These are phyloP conservation scores for Pseudopipra pipra DNA, from an alignment of 2,113 vertebrate genomes.

Conservation along the genomic window DNA sequence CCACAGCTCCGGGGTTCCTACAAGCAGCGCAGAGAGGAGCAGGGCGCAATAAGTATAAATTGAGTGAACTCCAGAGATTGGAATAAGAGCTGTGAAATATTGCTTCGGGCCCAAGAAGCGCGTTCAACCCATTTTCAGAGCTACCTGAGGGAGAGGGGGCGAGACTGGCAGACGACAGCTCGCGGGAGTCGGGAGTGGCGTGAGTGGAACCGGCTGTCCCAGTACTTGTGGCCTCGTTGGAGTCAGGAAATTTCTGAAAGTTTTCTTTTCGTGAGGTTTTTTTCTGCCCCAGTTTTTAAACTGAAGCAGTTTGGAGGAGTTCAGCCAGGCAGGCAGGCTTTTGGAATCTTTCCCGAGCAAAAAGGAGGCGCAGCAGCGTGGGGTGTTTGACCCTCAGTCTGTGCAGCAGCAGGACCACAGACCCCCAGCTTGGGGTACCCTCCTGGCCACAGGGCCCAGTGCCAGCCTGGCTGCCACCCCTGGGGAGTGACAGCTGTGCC, in stretches of 20 bases:
- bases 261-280: neutral
- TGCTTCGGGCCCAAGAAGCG: neutral
- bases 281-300: conserved; percentile 27
- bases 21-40: neutral
- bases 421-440: neutral
- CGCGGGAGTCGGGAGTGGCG: neutral
- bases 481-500: fast-evolving
- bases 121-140: conserved; percentile 39
- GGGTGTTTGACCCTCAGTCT: neutral
- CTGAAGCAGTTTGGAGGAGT: neutral
- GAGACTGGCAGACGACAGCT: neutral
- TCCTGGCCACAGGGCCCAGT: fast-evolving
- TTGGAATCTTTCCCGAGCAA: neutral
- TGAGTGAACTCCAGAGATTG: neutral
- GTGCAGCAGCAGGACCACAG: neutral
- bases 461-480: neutral
- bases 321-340: neutral
- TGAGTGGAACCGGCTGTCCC: neutral
- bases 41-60: conserved; percentile 12
- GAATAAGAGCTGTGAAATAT: conserved; percentile 28
- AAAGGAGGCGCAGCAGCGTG: fast-evolving
- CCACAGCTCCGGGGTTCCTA: neutral
- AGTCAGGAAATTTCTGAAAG: neutral
- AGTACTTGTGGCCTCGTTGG: conserved; percentile 41
- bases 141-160: neutral